Base-by-base conservation (phyloP, 2,797 vertebrate genomes). In the Darevskia nairensis region DNA sequence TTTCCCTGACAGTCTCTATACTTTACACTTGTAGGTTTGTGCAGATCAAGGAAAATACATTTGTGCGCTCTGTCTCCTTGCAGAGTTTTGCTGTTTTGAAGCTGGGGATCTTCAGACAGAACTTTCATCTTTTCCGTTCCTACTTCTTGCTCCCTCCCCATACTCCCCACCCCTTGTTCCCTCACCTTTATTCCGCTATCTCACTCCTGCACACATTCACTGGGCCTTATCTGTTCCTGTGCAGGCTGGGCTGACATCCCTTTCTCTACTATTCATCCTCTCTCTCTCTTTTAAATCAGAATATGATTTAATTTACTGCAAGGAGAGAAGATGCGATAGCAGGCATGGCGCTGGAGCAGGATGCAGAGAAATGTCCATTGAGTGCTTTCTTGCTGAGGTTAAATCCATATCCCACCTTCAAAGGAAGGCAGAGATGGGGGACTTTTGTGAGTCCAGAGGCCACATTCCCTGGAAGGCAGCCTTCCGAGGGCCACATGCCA, bases 11-110 rank as follows among this genome's bases (percentile, higher is more conserved):
- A 90, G 85, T 78, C 72, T 88, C 46, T 71, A 86, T 92, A 78
- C 75, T 93, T 94, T 79, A 93, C 88, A 89, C 86, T 87, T 83
- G 80, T 21, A 86, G 59, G 79, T 87, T 72, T 4, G 44, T 80
- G 35, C 74, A 46, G 89, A 94, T 92, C 91, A 91, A 92, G 87
- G 89, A 17, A 94, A 75, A 79, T 75, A 66, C 87, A 61, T 89
- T 83, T 64, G 17, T 46, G 50, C 80, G 32, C 66, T 90, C 77
- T 79, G 87, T 91, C 88, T 91, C 41, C 50, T 90, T 74, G 80
- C 71, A 25, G 79, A 46, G 8, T 89, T 68, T 69, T 71, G 66
- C 81, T 80, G 66, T 84, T 94, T 81, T 90, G 79, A 91, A 93
- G 88, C 32, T 4, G 32, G 84, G 13, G 72, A 32, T 80, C 44